A percentile compares a stretch with the other conserved stretches of the same genome.
Conservation (phyloP, 2,888 invertebrate species). For the Eucriotettix oculatus region DNA sequence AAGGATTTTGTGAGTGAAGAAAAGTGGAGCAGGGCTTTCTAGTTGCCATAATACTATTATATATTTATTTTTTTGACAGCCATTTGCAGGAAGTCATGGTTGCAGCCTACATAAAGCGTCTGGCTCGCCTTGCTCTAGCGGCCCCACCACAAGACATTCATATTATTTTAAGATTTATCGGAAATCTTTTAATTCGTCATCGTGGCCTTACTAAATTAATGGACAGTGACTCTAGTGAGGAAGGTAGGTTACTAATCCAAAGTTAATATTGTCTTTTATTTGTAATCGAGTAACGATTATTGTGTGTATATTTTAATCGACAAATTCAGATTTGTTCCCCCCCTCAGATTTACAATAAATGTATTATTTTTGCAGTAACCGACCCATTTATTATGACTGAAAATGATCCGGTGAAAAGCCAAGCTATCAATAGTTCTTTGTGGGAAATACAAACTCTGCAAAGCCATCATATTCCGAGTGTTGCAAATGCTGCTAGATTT, state of each 20-base stretch:
- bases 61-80: constrained; percentile 29
- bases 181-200: constrained; percentile 73
- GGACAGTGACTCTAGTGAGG: constrained; percentile 31
- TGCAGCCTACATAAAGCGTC: constrained; percentile 82
- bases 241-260: constrained; percentile 18
- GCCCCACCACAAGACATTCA: constrained; percentile 67
- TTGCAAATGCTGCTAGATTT: constrained; percentile 51
- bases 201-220: constrained; percentile 57
- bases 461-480: constrained; percentile 51
- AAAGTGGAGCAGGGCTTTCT: too few species aligned
- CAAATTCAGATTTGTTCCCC: background rate
- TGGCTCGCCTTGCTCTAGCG: constrained; percentile 65
- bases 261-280: background rate
- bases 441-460: constrained; percentile 82
- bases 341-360: background rate
- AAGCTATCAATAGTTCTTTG: constrained; percentile 74
- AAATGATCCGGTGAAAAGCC: constrained; percentile 55
- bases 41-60: background rate
- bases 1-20: too few species aligned
- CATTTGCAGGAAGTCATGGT: constrained; percentile 82
- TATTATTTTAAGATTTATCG: constrained; percentile 63
- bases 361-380: constrained; percentile 21
- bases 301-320: background rate
- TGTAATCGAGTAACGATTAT: background rate
- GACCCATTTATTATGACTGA: constrained; percentile 83